phyloP scores from a whole-genome alignment of 2,113 vertebrate genomes.

The Chaetorhynchus papuensis region DNA sequence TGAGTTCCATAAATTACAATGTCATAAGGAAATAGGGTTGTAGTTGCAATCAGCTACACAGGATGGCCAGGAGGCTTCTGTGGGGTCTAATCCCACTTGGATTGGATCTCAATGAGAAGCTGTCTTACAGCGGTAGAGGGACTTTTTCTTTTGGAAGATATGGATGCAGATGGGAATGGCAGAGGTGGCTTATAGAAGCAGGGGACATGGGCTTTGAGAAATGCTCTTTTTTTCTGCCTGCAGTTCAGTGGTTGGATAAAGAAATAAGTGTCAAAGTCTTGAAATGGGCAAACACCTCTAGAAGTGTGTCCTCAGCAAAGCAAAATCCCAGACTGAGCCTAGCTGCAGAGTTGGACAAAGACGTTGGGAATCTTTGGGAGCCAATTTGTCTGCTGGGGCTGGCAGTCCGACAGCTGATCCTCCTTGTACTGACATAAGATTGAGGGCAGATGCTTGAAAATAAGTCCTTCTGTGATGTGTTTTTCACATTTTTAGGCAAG shows the following conservation, averaged over 20 bases:
- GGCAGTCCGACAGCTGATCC: not conserved
- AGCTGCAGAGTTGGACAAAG: not conserved
- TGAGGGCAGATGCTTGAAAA: conserved; percentile 19
- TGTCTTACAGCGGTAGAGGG: not conserved
- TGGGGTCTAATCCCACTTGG: not conserved
- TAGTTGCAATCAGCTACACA: not conserved
- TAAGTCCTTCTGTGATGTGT: not conserved
- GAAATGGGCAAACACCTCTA: not conserved
- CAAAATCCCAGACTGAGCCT: not conserved
- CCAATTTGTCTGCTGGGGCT: conserved; percentile 16
- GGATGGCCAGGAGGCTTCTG: not conserved
- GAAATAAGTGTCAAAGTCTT: not conserved
- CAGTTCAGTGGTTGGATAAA: not conserved
- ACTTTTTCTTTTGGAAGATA: not conserved
- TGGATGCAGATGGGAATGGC: not conserved
- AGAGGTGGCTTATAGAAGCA: not conserved
- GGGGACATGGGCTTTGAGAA: not conserved
- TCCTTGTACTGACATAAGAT: not conserved
- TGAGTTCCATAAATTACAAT: not conserved
- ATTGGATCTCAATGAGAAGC: not conserved
- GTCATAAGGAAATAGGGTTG: not conserved
- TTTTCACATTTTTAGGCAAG: conserved; percentile 30
- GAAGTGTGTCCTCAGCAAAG: not conserved
- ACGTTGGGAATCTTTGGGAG: not conserved
- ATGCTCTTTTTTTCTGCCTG: not conserved